These are phyloP conservation scores for Yponomeuta malinellus DNA, from an alignment of 2,888 invertebrate species.

Conservation along the genomic window DNA sequence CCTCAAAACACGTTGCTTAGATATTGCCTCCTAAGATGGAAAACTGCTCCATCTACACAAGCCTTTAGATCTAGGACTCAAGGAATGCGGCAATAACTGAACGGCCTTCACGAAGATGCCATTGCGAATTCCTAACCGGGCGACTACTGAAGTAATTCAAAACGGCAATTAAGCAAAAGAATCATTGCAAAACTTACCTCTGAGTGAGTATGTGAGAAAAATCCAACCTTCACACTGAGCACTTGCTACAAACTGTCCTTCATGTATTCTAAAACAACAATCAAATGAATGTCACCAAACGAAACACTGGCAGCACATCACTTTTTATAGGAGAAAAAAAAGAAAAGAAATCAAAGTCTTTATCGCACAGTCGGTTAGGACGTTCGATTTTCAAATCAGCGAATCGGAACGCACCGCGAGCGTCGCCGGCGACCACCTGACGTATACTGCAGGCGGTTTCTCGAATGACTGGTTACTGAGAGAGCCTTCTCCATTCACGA, in stretches of 20 bases:
- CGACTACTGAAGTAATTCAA: neutral
- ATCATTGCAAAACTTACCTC: constrained; percentile 44
- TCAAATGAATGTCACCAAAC: constrained; percentile 47
- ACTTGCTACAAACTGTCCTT: constrained; percentile 27
- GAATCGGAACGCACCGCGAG: constrained; percentile 46
- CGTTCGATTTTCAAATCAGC: constrained; percentile 58
- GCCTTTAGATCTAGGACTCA: neutral
- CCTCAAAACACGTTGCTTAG: too few relatives aligned
- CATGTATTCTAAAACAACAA: constrained; percentile 25
- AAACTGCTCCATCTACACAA: neutral
- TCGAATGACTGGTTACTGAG: constrained; percentile 54
- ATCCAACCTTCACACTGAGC: constrained; percentile 49
- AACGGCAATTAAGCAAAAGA: constrained; percentile 5
- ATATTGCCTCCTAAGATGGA: neutral
- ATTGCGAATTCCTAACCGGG: neutral
- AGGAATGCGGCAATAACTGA: neutral
- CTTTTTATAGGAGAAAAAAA: constrained; percentile 47
- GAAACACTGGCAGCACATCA: constrained; percentile 41
- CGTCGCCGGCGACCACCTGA: constrained; percentile 50
- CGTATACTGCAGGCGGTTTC: constrained; percentile 60
- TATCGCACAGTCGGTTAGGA: constrained; percentile 32
- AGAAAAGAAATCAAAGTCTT: constrained; percentile 60
- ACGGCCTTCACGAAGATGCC: neutral
- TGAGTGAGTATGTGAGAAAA: constrained; percentile 43
- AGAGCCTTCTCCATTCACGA: constrained; percentile 65